Evolutionary conservation across 2,888 invertebrate species (phyloP).

Genomic region (Vandiemenella viatica): DNA sequence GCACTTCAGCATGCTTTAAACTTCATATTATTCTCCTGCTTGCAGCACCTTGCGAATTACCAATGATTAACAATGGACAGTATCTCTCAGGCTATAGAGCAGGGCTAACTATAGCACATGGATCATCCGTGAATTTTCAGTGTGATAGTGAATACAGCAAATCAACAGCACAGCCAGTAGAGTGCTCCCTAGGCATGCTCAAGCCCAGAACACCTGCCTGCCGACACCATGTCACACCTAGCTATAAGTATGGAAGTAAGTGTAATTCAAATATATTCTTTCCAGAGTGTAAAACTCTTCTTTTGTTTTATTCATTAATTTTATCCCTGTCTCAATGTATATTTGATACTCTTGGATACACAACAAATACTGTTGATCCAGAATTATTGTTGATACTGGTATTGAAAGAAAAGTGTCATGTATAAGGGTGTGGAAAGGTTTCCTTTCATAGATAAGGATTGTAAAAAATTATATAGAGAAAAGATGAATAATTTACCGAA

Average conservation of each 20-base stretch:
- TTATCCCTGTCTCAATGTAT: neutral
- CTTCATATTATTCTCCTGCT: no score
- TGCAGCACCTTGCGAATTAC: conserved; percentile 56
- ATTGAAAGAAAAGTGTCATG: no score
- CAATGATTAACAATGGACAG: conserved; percentile 48
- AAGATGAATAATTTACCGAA: no score
- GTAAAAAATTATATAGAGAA: no score
- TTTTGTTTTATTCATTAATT: neutral
- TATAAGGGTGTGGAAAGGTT: no score
- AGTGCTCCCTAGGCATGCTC: conserved; percentile 47
- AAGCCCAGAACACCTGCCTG: conserved; percentile 40
- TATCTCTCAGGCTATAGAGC: conserved; percentile 63
- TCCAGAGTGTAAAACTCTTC: no score
- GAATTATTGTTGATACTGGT: no score
- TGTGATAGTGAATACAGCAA: conserved; percentile 40
- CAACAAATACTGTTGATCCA: neutral
- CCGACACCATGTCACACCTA: conserved; percentile 23
- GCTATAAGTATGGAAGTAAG: neutral
- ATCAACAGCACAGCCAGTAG: conserved; percentile 34
- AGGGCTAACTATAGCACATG: conserved; percentile 67
- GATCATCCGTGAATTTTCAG: conserved; percentile 58
- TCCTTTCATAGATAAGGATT: no score
- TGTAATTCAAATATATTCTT: neutral
- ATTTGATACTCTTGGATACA: neutral
- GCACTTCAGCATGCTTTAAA: no score